Evolutionary conservation across 1,140 invertebrate genomes (phyloP).

Genomic region (Ostrea edulis): DNA sequence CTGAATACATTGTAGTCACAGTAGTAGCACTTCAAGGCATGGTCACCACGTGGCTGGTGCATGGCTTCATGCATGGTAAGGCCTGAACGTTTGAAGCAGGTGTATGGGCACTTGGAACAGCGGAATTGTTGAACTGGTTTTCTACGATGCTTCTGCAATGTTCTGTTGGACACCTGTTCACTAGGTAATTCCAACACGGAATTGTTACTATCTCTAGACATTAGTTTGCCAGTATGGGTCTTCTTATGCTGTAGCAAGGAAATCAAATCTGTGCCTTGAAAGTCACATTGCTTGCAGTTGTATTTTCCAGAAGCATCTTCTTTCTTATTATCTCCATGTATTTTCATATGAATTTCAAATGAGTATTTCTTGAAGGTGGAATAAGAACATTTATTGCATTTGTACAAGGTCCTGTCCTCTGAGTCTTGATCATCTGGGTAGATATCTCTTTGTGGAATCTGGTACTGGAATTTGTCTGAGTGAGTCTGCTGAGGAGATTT

Average conservation of each 20-base stretch:
- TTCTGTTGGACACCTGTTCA: constrained; percentile 63
- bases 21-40: constrained; percentile 68
- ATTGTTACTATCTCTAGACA: background rate
- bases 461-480: constrained; percentile 49
- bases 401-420: constrained; percentile 61
- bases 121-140: constrained; percentile 72
- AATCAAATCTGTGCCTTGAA: constrained; percentile 68
- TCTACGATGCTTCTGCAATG: constrained; percentile 69
- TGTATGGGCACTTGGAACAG: constrained; percentile 70
- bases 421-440: constrained; percentile 57
- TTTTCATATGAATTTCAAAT: constrained; percentile 66
- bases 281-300: constrained; percentile 74
- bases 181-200: background rate
- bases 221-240: constrained; percentile 52
- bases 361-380: constrained; percentile 66
- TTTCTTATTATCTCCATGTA: constrained; percentile 59
- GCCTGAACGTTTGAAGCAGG: constrained; percentile 67
- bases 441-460: constrained; percentile 13
- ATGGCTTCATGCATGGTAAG: constrained; percentile 70
- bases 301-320: constrained; percentile 61
- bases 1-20: constrained; percentile 68
- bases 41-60: constrained; percentile 63
- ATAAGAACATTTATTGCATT: constrained; percentile 70
- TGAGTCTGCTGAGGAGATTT: constrained; percentile 30
- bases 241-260: constrained; percentile 74